phyloP scores from a whole-genome alignment of 2,113 vertebrate species.

The Tricholaema leucomelas region DNA sequence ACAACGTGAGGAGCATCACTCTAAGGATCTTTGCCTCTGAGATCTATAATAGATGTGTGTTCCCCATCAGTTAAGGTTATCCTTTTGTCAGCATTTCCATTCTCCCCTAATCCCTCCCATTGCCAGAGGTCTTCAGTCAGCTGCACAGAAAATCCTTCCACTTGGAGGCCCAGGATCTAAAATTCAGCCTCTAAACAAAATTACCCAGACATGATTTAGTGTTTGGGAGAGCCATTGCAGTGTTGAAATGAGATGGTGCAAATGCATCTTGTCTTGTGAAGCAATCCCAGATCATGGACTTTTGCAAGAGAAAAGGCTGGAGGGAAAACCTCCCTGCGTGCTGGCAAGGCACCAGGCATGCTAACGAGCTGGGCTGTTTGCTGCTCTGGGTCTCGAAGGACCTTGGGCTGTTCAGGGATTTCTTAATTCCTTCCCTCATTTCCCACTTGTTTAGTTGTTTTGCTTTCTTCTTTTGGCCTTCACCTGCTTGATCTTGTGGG shows the following conservation, averaged over 20 bases:
- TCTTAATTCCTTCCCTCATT: constrained; percentile 53
- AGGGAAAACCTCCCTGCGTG: neutral
- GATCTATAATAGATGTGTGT: neutral
- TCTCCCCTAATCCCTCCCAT: neutral
- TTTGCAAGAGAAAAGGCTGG: constrained; percentile 18
- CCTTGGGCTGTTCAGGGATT: constrained; percentile 35
- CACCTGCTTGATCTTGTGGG: constrained; percentile 59
- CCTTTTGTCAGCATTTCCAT: neutral
- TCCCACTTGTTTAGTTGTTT: constrained; percentile 49
- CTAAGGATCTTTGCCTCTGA: neutral
- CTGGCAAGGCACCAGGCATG: constrained; percentile 27
- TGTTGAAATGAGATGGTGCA: neutral
- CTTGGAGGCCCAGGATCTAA: neutral
- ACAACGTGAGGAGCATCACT: neutral
- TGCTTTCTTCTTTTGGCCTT: constrained; percentile 56
- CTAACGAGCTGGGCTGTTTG: constrained; percentile 48
- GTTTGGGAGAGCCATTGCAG: neutral
- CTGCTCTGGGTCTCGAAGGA: constrained; percentile 32
- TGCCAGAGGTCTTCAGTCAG: neutral
- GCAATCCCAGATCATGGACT: constrained; percentile 7
- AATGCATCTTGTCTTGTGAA: neutral
- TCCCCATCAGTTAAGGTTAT: neutral
- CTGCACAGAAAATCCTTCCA: neutral
- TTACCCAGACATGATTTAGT: neutral
- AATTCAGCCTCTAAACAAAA: neutral